Evolutionary conservation across 2,888 invertebrate genomes (phyloP), one percentile per base, ranked within the genome.

Genomic region (Andrena chrysosceles): DNA sequence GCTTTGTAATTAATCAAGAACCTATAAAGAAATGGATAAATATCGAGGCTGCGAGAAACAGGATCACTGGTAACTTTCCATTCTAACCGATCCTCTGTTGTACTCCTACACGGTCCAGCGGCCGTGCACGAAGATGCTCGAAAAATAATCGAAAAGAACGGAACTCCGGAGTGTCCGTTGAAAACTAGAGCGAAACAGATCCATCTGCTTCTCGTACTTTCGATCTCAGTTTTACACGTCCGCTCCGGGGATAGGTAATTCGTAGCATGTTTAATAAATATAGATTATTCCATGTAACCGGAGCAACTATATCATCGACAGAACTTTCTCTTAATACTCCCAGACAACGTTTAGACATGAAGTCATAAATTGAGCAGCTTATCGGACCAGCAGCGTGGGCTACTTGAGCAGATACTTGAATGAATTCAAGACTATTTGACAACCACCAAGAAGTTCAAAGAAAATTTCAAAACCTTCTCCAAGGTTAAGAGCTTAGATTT

Each of bases 11-110:
- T 49, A 26, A 64, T 35, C 13, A 13, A 31, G 16, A 33, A 31
- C 4, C 23, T 16, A 10, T 23, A 23, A 29, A 54, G n/a, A 31
- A 26, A 31, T 8, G 29, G 29, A 31, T 16, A 63, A 87, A 74
- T 33, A 75, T 66, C 35, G 74, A 76, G 29, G 70, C n/a, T 48
- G 52, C 33, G 49, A 79, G 73, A 86, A 85, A 83, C 72, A 75
- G 73, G 70, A 81, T 77, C 49, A 59, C 66, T 20, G n/a, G 52
- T 33, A 81, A 87, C 88, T 91, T 91, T 91, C 89, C 87, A 85
- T 85, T 89, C 86, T 59, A 81, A 80, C 85, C 77, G 84, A 85
- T 86, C 85, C 83, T 88, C 87, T 77, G 83, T 85, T 68, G 67
- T 63, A 69, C 48, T 56, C 59, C 56, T 64, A 42, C 60, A 77